phyloP scores from a whole-genome alignment of 2,797 vertebrate genomes.

The Rousettus madagascariensis region DNA sequence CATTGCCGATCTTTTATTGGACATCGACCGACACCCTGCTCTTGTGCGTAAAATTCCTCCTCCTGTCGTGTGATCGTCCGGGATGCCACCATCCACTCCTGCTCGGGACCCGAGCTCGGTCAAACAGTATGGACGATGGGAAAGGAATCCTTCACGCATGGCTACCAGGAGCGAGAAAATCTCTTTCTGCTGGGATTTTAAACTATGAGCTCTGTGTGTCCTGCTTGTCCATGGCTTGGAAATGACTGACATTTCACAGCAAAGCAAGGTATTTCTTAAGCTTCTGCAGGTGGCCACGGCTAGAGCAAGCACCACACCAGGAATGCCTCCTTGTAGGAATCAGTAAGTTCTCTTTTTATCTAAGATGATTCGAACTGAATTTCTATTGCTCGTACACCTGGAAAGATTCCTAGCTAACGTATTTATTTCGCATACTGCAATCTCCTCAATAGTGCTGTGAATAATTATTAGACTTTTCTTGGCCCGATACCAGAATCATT shows the following conservation, averaged over 20 bases:
- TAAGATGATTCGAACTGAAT: neutral
- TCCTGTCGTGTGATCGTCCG: neutral
- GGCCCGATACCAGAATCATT: neutral
- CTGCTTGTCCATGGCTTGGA: neutral
- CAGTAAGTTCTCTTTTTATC: neutral
- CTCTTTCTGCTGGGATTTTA: neutral
- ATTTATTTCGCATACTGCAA: neutral
- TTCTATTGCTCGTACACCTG: neutral
- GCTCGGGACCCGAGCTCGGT: neutral
- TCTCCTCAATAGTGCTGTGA: neutral
- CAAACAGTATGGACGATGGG: neutral
- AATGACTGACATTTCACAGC: neutral
- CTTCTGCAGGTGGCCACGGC: neutral
- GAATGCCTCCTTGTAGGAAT: neutral
- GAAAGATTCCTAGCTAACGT: neutral
- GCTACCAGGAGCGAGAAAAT: neutral
- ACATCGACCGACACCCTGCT: neutral
- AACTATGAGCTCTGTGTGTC: neutral
- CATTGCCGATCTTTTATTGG: too few species aligned
- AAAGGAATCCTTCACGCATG: neutral
- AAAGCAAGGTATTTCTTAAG: neutral
- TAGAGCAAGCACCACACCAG: neutral
- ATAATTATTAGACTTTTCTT: neutral
- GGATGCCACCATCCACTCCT: too few species aligned
- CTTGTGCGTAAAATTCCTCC: neutral